phyloP scores from a whole-genome alignment of 2,113 vertebrate species.

The Cariama cristata region DNA sequence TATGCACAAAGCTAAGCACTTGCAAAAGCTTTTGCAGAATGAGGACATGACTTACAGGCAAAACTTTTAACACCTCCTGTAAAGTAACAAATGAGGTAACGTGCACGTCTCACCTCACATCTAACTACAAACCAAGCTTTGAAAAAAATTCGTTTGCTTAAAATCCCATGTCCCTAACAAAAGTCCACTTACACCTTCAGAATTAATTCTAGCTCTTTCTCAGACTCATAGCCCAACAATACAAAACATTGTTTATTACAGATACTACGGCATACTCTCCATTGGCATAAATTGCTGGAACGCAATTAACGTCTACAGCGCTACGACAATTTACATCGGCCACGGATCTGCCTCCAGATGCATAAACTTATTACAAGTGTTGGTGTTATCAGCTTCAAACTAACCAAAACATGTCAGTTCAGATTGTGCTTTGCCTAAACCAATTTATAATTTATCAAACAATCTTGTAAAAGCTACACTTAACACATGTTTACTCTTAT shows the following conservation, averaged over 20 bases:
- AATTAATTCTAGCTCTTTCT: not conserved
- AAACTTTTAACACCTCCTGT: not conserved
- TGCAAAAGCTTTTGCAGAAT: not conserved
- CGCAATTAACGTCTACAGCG: not conserved
- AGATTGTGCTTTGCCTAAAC: not conserved
- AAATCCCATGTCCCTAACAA: not conserved
- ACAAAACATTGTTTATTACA: not conserved
- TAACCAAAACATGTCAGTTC: not conserved
- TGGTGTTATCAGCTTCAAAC: not conserved
- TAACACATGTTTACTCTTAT: constrained; percentile 46
- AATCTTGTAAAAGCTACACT: constrained; percentile 49
- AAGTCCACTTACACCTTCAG: not conserved
- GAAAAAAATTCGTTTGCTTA: not conserved
- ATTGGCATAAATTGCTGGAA: not conserved
- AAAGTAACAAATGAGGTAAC: not conserved
- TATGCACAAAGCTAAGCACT: not conserved
- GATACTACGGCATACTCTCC: not conserved
- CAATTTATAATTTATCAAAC: constrained; percentile 65
- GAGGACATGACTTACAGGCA: not conserved
- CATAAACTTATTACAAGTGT: not conserved
- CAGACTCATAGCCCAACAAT: not conserved
- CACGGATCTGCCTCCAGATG: not conserved
- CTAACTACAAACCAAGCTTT: not conserved
- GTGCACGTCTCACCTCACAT: not conserved
- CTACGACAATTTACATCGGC: not conserved